A percentile compares a stretch with the other conserved stretches of the same genome.
Evolutionary conservation across 2,113 vertebrate species (phyloP).

Genomic region (Heterocephalus glaber): DNA sequence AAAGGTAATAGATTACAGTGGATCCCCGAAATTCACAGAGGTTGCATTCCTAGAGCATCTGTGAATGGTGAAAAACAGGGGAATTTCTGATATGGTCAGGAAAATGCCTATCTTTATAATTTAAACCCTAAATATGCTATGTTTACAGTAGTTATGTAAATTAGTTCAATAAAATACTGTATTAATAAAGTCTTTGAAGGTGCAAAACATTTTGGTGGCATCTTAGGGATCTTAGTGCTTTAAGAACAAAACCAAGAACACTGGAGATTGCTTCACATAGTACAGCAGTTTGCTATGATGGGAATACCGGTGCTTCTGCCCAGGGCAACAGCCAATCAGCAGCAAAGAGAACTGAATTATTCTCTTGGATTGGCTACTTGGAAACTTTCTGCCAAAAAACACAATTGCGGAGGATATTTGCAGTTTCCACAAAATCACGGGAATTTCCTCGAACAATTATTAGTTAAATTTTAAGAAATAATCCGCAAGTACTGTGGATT

Average conservation of each 20-base stretch:
- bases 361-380: not conserved
- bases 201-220: too few relatives aligned
- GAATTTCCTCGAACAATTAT: not conserved
- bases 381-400: not conserved
- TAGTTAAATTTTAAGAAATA: not conserved
- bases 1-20: not conserved
- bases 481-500: not conserved
- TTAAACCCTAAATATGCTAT: not conserved
- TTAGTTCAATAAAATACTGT: not conserved
- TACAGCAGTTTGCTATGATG: not conserved
- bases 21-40: not conserved
- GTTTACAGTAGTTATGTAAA: not conserved
- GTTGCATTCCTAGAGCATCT: not conserved
- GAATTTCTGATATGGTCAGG: not conserved
- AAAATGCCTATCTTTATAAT: not conserved
- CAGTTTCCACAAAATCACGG: not conserved
- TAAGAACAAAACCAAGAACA: not conserved
- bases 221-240: not conserved
- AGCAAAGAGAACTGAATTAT: not conserved
- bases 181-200: not conserved
- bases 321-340: not conserved
- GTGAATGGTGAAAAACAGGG: not conserved
- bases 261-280: not conserved
- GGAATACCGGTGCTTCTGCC: not conserved
- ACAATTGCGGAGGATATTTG: not conserved